A percentile compares a stretch with the other conserved stretches of the same genome.
Evolutionary conservation across 2,797 vertebrate species (phyloP).

Genomic region (Macroramphosus scolopax): DNA sequence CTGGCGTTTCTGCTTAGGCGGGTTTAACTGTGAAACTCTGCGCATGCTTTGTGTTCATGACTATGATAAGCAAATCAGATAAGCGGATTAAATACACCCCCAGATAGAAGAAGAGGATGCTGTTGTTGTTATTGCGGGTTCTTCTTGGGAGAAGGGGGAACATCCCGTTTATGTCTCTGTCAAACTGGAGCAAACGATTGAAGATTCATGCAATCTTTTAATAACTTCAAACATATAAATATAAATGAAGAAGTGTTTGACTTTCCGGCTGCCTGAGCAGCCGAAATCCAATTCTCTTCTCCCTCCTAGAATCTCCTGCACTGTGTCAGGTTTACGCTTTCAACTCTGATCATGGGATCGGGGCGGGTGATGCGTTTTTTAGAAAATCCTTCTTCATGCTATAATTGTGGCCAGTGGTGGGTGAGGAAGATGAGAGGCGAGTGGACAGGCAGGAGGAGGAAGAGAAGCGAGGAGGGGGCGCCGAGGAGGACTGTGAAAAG

Average conservation of each 20-base stretch:
- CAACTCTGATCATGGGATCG: conserved; percentile 23
- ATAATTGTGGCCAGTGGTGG: conserved; percentile 64
- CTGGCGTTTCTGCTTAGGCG: conserved; percentile 23
- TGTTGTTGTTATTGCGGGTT: conserved; percentile 8
- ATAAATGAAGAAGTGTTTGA: conserved; percentile 4
- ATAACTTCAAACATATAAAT: conserved; percentile 7
- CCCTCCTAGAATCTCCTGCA: conserved; percentile 12
- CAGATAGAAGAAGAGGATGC: conserved; percentile 37
- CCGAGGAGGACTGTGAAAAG: conserved; percentile 55
- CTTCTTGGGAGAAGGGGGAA: conserved; percentile 27
- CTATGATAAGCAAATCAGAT: conserved; percentile 53
- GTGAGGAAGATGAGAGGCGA: conserved; percentile 62
- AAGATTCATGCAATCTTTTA: neutral
- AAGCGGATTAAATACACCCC: conserved; percentile 55
- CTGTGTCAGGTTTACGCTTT: conserved; percentile 36
- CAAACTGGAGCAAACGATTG: neutral
- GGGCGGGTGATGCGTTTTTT: conserved; percentile 42
- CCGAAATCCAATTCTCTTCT: conserved; percentile 12
- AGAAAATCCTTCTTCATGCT: conserved; percentile 59
- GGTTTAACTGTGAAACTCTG: conserved; percentile 49
- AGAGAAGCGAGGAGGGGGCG: neutral
- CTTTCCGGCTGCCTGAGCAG: conserved; percentile 2
- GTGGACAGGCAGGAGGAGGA: conserved; percentile 37
- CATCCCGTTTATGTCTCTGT: too few species aligned
- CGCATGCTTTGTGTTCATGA: conserved; percentile 46